A percentile compares a stretch with the other conserved stretches of the same genome.
These are phyloP conservation scores for Prochilodus magdalenae DNA, from an alignment of 2,113 vertebrate species.

Conservation along the genomic window DNA sequence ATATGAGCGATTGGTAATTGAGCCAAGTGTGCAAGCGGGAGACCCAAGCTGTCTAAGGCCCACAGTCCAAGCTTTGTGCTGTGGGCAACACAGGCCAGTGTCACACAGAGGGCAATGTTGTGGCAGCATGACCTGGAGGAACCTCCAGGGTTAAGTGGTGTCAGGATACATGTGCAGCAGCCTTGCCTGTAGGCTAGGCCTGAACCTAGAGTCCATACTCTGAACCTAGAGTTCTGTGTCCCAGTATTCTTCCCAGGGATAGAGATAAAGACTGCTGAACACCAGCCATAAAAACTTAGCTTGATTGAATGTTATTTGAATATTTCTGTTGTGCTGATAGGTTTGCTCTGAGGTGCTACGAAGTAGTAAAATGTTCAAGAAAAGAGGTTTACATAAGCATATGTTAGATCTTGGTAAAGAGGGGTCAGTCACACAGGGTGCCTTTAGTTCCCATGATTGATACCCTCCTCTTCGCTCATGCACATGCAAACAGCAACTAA, in stretches of 20 bases:
- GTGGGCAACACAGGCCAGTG: conserved; percentile 41
- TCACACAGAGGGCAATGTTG: conserved; percentile 57
- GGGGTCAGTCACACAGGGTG: background rate
- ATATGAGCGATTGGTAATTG: conserved; percentile 55
- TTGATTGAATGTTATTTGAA: background rate
- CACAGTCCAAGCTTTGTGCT: conserved; percentile 53
- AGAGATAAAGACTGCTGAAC: conserved; percentile 18
- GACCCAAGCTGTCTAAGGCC: conserved; percentile 14
- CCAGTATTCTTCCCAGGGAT: conserved; percentile 12
- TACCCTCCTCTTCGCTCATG: conserved; percentile 19
- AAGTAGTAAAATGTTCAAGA: no score
- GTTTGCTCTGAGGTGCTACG: no score
- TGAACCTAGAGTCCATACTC: conserved; percentile 54
- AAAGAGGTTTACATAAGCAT: background rate
- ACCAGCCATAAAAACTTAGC: conserved; percentile 1
- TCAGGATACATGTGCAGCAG: conserved; percentile 47
- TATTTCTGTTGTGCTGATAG: background rate
- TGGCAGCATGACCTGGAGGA: conserved; percentile 53
- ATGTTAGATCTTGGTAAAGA: background rate
- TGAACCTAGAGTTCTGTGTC: conserved; percentile 39
- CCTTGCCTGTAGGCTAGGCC: conserved; percentile 54
- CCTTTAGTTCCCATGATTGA: conserved; percentile 28
- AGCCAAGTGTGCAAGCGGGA: conserved; percentile 47
- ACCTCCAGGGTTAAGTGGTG: conserved; percentile 57
- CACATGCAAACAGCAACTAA: conserved; percentile 57